Conservation (phyloP, 2,888 invertebrate species). For the Patella pellucida region DNA sequence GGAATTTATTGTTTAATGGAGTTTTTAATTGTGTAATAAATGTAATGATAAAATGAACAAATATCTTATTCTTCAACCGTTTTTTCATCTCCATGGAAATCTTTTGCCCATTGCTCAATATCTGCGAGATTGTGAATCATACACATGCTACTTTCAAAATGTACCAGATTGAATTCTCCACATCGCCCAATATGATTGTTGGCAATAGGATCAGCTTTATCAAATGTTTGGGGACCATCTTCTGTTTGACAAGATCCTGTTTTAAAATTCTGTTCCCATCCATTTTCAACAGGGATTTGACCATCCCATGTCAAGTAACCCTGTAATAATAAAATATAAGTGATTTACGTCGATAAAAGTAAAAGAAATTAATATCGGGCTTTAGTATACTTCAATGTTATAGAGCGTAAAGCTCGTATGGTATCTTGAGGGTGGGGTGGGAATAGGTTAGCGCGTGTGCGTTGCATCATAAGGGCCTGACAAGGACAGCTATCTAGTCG, state of each 20-base stretch:
- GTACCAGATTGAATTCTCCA: constrained; percentile 1
- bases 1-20: too few species aligned
- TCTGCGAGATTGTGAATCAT: background rate
- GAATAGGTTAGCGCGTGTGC: too few species aligned
- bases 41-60: too few species aligned
- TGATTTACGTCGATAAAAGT: too few species aligned
- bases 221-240: background rate
- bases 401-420: too few species aligned
- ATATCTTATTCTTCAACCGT: background rate
- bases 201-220: background rate
- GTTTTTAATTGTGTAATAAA: too few species aligned
- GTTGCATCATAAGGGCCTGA: too few species aligned
- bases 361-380: too few species aligned
- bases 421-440: too few species aligned
- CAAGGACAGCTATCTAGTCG: too few species aligned
- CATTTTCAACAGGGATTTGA: background rate
- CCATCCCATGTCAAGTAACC: background rate
- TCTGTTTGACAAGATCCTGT: background rate
- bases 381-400: too few species aligned
- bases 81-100: background rate
- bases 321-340: background rate
- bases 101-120: background rate
- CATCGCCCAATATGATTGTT: background rate
- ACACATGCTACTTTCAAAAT: background rate
- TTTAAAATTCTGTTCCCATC: background rate